Conservation (phyloP, 2,797 vertebrate genomes). For the Catharus ustulatus region DNA sequence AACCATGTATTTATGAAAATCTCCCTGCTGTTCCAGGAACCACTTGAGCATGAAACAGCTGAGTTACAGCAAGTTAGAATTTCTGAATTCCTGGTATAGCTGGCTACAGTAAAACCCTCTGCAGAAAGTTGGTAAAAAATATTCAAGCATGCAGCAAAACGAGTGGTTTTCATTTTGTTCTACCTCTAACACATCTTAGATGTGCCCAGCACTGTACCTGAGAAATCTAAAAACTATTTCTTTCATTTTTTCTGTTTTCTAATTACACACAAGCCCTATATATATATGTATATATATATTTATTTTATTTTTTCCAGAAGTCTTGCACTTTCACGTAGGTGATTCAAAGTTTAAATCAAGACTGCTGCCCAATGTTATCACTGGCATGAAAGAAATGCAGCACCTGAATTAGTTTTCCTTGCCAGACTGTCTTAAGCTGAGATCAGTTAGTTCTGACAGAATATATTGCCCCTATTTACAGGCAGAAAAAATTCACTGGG, state of each 20-base stretch:
- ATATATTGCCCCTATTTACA: background rate
- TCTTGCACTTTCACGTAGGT: background rate
- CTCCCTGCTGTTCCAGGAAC: constrained; percentile 29
- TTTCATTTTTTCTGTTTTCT: background rate
- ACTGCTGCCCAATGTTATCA: background rate
- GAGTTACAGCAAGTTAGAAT: background rate
- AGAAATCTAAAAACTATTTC: background rate
- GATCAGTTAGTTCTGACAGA: background rate
- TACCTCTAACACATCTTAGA: background rate
- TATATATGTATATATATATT: background rate
- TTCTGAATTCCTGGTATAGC: constrained; percentile 38
- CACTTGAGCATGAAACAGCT: constrained; percentile 24
- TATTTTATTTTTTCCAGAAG: background rate
- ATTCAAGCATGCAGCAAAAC: background rate
- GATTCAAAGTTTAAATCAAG: background rate
- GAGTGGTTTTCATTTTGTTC: background rate
- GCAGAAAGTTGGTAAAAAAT: background rate
- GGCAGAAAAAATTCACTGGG: background rate
- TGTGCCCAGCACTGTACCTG: background rate
- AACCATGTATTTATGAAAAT: constrained; percentile 10
- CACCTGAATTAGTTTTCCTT: background rate
- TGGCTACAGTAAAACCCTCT: background rate
- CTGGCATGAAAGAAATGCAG: background rate
- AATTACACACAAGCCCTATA: background rate
- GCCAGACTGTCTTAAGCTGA: background rate